Base-by-base conservation (phyloP, 2,797 vertebrate species). In the Calcarius lapponicus region DNA sequence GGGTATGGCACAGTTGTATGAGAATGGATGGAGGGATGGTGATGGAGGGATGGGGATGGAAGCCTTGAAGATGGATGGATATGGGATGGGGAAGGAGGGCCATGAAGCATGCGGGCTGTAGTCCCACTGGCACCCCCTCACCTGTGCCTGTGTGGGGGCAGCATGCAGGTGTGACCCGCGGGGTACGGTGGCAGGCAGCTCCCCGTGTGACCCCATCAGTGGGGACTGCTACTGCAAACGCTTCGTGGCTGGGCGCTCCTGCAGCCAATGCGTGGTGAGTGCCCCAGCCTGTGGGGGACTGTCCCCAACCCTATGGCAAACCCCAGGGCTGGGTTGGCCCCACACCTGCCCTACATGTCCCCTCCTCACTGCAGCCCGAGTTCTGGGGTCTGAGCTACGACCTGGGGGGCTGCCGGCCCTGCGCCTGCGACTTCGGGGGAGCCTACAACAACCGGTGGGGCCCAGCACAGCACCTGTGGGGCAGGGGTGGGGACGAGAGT, bases 341-440 rank as follows among this genome's bases (percentile, higher is more conserved):
- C 43, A 70, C 43, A n/a, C 8, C 8, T 67, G 22, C 69, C 34
- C 42, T 53, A 64, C 2, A 3, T 42, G 3, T 13, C 9, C 28
- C 10, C 10, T 22, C 7, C 25, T 94, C 67, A 13, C 87, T 96
- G 34, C 56, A 99, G 99, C 97, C 98, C 3, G 98, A 99, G 96
- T 98, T 98, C 97, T 99, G 99, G 99, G 98, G 98, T 45, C 98
- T 99, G 90, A 99, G 98, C 92, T 97, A 98, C 13, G 98, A 99
- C 73, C 40, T 98, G 86, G 95, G 95, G 3, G 99, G 99, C 91
- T 99, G 98, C 97, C 97, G 98, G 92, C 92, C 98, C 29, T 99
- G 98, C 11, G 97, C 98, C 95, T 99, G 98, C 29, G 98, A 99
- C 97, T 99, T 99, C 43, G 98, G 98, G 47, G 98, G 98, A 91